These are phyloP conservation scores for Phortica variegata DNA, from an alignment of 1,140 invertebrate species.

Conservation along the genomic window DNA sequence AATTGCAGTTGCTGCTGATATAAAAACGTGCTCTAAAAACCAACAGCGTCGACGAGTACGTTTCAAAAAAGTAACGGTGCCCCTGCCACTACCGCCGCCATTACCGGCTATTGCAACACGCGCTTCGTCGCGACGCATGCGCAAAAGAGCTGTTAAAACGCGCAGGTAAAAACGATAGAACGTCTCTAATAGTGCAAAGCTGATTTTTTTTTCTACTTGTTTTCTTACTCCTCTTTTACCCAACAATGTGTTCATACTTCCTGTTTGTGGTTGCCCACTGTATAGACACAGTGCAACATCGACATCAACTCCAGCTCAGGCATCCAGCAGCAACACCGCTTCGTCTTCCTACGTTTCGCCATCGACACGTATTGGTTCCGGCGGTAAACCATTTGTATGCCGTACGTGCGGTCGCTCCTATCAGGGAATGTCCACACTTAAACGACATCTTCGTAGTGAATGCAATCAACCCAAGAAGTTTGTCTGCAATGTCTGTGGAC, in stretches of 20 bases:
- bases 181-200: too few species aligned
- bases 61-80: too few species aligned
- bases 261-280: constrained; percentile 4
- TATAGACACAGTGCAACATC: background rate
- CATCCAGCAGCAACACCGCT: background rate
- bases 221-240: background rate
- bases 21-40: too few species aligned
- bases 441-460: constrained; percentile 61
- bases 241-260: background rate
- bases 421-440: constrained; percentile 61
- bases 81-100: too few species aligned
- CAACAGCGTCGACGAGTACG: too few species aligned
- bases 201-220: background rate
- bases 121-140: background rate
- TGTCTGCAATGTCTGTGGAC: constrained; percentile 57
- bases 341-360: constrained; percentile 3
- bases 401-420: constrained; percentile 62
- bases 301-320: constrained; percentile 12
- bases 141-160: background rate
- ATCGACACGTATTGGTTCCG: constrained; percentile 2
- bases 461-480: constrained; percentile 61
- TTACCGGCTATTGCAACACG: background rate
- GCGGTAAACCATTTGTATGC: constrained; percentile 57
- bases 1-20: too few species aligned
- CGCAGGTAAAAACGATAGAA: constrained; percentile 1